Base-by-base conservation (phyloP, 2,888 invertebrate genomes). In the Heliconius cydno region DNA sequence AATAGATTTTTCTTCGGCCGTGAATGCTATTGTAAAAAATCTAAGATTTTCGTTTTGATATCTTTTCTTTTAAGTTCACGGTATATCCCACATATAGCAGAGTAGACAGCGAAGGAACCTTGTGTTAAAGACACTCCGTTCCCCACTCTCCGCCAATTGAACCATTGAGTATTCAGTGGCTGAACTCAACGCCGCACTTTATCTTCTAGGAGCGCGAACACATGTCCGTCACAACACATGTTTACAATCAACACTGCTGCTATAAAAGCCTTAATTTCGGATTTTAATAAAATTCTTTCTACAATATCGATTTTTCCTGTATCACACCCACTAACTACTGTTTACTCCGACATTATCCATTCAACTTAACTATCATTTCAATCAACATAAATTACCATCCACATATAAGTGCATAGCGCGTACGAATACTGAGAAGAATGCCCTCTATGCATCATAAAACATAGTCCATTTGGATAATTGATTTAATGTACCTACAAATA, bases 321-420 rank as follows among this genome's bases (percentile, higher is more conserved):
- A 30, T 22, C 6, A 6, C 38, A 41, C 22, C n/a, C 22, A 66
- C 66, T 72, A 60, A 73, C 10, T 52, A 34, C n/a, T 25, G 73
- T 60, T 73, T 38, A 60, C 73, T 19, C 1, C 25, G 19, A 73
- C 57, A 13, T 75, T 65, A 75, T 13, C 38, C 66, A 46, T 25
- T 60, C 38, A 73, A 73, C 52, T 73, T 66, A 65, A 75, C 30
- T 22, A 66, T 74, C 41, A 67, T 67, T 67, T 78, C 66, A 52
- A 78, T 78, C 67, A 60, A 67, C 73, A 67, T 74, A 78, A 78
- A 74, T 78, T 74, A 78, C 41, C 67, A 41, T 57, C 57, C 60
- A 68, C 67, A 38, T 65, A 77, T 65, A 28, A 74, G 52, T 66
- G 25, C 73, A 66, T 28, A 57, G 34, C 19, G 67, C 66, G 38